Base-by-base conservation (phyloP, 2,113 vertebrate species). In the Mormoops blainvillei region DNA sequence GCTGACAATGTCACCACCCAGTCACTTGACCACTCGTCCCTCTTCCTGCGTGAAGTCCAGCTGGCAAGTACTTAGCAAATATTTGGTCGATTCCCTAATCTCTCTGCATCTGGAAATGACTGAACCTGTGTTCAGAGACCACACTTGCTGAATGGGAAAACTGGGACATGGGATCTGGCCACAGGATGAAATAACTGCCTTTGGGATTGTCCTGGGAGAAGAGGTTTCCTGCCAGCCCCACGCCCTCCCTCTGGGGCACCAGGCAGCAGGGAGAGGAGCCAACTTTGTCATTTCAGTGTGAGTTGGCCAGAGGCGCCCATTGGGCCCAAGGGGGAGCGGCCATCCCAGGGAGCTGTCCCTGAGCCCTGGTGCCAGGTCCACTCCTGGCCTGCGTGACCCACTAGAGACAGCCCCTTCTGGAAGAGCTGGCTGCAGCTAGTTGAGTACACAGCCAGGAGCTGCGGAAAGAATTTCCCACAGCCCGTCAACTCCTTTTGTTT, bases 1-100 rank as follows among this genome's bases (percentile, higher is more conserved):
- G 87, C 56, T 0, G 0, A 7, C 28, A 31, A 65, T 2, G 0
- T 33, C 87, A 15, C 56, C 38, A 22, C 0, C 0, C 33, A 20
- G 12, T 20, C 76, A 16, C 12, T 38, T 18, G 43, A 31, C 41
- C 20, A 14, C 63, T 3, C 41, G 56, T 50, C 33, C 15, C 1
- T 45, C 61, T 58, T 38, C 61, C 87, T 36, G 45, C 45, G 4
- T 2, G 41, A 7, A 12, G 18, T 15, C 88, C 63, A 18, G 7
- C 80, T 78, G 70, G 87, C 77, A 73, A 48, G 71, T 28, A 36
- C 38, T 76, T 24, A 52, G 87, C 58, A 63, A 50, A 56, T 71
- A 78, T 7, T 2, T 43, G 65, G 22, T 12, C 24, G n/a, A 36
- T 36, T 33, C 13, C 31, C 86, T 54, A 16, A 82, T 33, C 33